These are phyloP conservation scores for Amaurobius ferox DNA, from an alignment of 2,888 invertebrate genomes.

Conservation along the genomic window DNA sequence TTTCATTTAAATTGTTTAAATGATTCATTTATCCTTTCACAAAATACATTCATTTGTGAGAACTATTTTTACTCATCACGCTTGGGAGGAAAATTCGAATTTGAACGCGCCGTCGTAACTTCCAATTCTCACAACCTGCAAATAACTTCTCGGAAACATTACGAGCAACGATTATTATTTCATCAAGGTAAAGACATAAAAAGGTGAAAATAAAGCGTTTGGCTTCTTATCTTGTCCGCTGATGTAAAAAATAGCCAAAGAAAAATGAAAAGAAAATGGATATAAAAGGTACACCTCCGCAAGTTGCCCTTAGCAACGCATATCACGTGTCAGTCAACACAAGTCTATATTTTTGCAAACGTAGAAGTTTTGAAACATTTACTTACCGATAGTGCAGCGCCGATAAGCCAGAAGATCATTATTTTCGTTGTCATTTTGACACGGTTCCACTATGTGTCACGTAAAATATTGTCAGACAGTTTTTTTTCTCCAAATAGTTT, in stretches of 20 bases:
- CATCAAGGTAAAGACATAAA: neutral
- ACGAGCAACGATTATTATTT: too few species aligned
- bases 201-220: neutral
- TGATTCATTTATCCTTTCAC: too few species aligned
- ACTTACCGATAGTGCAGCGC: slow-evolving; percentile 61
- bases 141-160: too few species aligned
- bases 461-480: slow-evolving; percentile 14
- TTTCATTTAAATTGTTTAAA: too few species aligned
- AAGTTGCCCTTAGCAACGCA: slow-evolving; percentile 64
- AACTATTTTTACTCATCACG: too few species aligned
- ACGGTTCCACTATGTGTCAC: slow-evolving; percentile 18
- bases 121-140: too few species aligned
- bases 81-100: too few species aligned
- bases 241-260: neutral
- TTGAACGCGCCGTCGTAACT: too few species aligned
- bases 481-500: neutral
- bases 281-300: slow-evolving; percentile 19
- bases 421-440: slow-evolving; percentile 56
- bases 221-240: too few species aligned
- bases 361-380: slow-evolving; percentile 56
- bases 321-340: slow-evolving; percentile 56
- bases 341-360: slow-evolving; percentile 60
- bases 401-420: slow-evolving; percentile 50
- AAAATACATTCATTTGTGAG: too few species aligned
- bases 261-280: slow-evolving; percentile 23